A percentile compares a stretch with the other conserved stretches of the same genome.
phyloP scores from a whole-genome alignment of 2,888 invertebrate species.

The Tribolium freemani region DNA sequence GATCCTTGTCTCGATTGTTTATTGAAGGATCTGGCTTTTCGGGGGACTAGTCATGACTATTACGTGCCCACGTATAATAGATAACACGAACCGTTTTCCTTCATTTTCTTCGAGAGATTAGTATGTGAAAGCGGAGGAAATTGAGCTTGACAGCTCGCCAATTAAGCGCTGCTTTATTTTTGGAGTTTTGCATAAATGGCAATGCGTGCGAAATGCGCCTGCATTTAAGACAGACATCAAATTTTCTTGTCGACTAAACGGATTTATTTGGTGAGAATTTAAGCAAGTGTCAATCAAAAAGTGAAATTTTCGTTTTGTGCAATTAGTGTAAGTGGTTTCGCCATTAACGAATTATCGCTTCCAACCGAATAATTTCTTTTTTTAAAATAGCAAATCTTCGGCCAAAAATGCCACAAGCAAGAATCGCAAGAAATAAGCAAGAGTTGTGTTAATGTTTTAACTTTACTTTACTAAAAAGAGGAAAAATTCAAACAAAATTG shows the following conservation, averaged over 20 bases:
- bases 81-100: neutral
- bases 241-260: neutral
- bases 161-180: constrained; percentile 14
- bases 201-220: constrained; percentile 3
- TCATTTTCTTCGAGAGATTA: neutral
- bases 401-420: too few relatives aligned
- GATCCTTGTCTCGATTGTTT: constrained; percentile 29
- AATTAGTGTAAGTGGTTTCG: neutral
- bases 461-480: too few relatives aligned
- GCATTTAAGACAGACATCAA: neutral
- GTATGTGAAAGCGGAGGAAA: constrained; percentile 21
- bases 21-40: constrained; percentile 25
- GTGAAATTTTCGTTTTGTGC: neutral
- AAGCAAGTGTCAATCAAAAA: neutral
- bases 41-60: constrained; percentile 14
- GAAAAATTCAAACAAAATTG: too few relatives aligned
- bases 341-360: too few relatives aligned
- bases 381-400: too few relatives aligned
- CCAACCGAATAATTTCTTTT: too few relatives aligned
- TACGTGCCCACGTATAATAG: constrained; percentile 7
- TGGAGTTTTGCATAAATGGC: constrained; percentile 14
- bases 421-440: too few relatives aligned
- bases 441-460: too few relatives aligned
- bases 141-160: constrained; percentile 13
- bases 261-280: neutral